Percentiles rank a stretch among this genome's conserved stretches.
Conservation (phyloP, 1,140 invertebrate genomes). For the Heterodera schachtii region DNA sequence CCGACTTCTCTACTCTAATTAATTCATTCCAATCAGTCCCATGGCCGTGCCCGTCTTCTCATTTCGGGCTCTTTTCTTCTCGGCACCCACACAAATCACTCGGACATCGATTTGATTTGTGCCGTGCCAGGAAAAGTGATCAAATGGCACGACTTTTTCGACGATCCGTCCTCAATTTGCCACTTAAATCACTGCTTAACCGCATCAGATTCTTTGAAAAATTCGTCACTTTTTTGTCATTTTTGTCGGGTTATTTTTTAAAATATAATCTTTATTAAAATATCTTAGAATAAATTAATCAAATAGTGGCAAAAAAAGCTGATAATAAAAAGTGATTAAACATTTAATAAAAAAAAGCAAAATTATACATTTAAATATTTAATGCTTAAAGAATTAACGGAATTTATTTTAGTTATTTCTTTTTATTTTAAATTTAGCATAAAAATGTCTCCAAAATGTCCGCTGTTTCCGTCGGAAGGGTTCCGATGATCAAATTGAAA, state of each 20-base stretch:
- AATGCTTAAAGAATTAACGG: too few species aligned
- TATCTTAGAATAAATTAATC: too few species aligned
- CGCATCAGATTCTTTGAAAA: neutral
- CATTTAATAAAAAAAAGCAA: too few species aligned
- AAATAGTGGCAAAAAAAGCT: too few species aligned
- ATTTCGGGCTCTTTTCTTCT: neutral
- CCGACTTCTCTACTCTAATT: too few species aligned
- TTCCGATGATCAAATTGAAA: neutral
- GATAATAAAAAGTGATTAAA: too few species aligned
- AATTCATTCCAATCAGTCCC: neutral
- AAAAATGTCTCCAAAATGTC: neutral
- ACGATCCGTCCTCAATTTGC: neutral
- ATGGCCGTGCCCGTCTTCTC: neutral
- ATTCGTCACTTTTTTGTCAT: neutral
- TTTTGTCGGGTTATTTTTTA: neutral
- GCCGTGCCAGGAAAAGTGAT: neutral
- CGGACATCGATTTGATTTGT: constrained; percentile 2
- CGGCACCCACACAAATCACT: neutral
- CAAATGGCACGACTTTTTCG: neutral
- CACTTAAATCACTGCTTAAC: neutral
- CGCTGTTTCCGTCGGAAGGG: neutral
- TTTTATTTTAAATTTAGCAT: too few species aligned
- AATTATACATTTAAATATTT: too few species aligned
- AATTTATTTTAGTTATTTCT: too few species aligned
- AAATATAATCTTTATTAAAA: neutral